Evolutionary conservation across 2,113 vertebrate genomes (phyloP).

Genomic region (Macrotis lagotis): DNA sequence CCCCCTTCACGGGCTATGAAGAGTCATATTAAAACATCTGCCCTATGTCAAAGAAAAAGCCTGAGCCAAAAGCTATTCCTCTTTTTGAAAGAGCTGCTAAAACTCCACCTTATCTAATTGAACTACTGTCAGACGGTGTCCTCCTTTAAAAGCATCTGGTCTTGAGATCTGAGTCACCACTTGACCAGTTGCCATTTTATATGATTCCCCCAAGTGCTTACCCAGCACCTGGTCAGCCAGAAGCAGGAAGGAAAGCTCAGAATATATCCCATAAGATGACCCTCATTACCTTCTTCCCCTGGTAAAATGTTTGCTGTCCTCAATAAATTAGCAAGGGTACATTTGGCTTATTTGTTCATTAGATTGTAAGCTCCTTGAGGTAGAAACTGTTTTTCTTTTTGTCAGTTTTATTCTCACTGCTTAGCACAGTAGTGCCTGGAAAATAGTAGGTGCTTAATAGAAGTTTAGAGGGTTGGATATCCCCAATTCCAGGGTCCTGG

Average conservation of each 20-base stretch:
- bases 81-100: not conserved
- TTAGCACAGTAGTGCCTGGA: no score
- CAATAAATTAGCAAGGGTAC: not conserved
- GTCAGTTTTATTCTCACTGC: not conserved
- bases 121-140: not conserved
- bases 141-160: not conserved
- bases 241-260: not conserved
- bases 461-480: no score
- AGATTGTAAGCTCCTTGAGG: not conserved
- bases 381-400: no score
- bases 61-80: not conserved
- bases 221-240: not conserved
- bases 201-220: not conserved
- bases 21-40: not conserved
- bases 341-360: not conserved
- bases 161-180: not conserved
- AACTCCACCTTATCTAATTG: not conserved
- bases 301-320: not conserved
- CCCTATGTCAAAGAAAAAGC: not conserved
- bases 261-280: not conserved
- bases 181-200: not conserved
- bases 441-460: no score
- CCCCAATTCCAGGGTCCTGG: not conserved
- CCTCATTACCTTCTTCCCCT: not conserved
- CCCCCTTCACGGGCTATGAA: not conserved